Evolutionary conservation across 2,113 vertebrate genomes (phyloP).

Genomic region (Aplodontia rufa): DNA sequence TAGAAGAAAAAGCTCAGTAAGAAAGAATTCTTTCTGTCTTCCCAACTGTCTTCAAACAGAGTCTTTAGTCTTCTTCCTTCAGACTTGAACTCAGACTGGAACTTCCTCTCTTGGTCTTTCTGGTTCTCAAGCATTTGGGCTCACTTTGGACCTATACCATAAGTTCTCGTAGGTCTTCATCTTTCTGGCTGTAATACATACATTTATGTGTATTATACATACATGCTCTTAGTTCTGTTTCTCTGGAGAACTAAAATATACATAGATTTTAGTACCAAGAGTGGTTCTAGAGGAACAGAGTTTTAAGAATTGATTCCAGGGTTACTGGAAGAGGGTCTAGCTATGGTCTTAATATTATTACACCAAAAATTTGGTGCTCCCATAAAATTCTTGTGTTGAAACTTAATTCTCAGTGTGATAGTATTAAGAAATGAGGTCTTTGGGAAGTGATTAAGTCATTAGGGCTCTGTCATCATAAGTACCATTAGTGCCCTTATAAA

Average conservation of each 20-base stretch:
- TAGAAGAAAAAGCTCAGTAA: background rate
- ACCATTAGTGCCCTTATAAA: background rate
- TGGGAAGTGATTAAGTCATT: background rate
- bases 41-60: background rate
- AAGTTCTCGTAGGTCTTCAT: background rate
- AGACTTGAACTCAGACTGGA: background rate
- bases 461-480: background rate
- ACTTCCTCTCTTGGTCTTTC: background rate
- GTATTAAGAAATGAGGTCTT: background rate
- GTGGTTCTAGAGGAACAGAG: background rate
- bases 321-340: background rate
- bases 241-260: background rate
- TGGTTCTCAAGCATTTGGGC: background rate
- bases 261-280: background rate
- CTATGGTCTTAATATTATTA: background rate
- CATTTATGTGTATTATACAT: too few species aligned
- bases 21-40: background rate
- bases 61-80: background rate
- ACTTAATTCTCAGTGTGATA: background rate
- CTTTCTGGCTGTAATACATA: background rate
- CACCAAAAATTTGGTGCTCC: background rate
- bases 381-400: background rate
- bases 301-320: background rate
- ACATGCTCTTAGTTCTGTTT: background rate
- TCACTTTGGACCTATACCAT: background rate